These are phyloP conservation scores for Malthinus seriepunctatus DNA, from an alignment of 2,888 invertebrate species.

Conservation along the genomic window DNA sequence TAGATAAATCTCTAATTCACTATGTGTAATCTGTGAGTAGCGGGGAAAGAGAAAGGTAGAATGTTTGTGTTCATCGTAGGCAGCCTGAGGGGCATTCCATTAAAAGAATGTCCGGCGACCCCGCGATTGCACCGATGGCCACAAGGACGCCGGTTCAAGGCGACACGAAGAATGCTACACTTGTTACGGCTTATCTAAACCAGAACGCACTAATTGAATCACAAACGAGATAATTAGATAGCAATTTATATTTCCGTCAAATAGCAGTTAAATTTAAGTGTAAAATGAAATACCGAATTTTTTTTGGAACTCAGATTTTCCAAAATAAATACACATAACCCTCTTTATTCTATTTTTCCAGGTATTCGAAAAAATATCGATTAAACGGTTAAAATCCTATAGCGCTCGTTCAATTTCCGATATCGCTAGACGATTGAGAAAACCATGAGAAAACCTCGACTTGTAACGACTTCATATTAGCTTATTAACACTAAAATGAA, in stretches of 20 bases:
- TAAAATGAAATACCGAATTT: too few species aligned
- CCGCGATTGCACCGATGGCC: constrained; percentile 45
- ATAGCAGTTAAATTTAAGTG: not conserved
- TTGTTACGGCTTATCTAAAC: constrained; percentile 28
- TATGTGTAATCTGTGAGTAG: constrained; percentile 8
- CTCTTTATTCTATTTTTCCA: too few species aligned
- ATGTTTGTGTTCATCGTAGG: constrained; percentile 50
- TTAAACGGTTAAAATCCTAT: too few species aligned
- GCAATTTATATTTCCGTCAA: constrained; percentile 7
- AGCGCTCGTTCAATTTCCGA: too few species aligned
- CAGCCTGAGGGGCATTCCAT: constrained; percentile 47
- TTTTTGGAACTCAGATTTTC: too few species aligned
- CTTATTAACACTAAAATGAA: too few species aligned
- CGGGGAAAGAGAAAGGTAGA: constrained; percentile 38
- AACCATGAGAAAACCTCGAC: too few species aligned
- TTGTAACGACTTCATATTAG: too few species aligned
- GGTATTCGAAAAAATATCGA: too few species aligned
- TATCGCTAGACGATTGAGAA: too few species aligned
- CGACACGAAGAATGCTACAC: constrained; percentile 40
- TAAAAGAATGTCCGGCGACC: constrained; percentile 49
- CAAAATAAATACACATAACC: too few species aligned
- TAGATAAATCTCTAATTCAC: too few species aligned
- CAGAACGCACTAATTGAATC: constrained; percentile 24
- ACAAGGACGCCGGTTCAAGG: constrained; percentile 48
- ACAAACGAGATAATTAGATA: constrained; percentile 21